Conservation (phyloP, 2,113 vertebrate species). For the Numenius arquata region DNA sequence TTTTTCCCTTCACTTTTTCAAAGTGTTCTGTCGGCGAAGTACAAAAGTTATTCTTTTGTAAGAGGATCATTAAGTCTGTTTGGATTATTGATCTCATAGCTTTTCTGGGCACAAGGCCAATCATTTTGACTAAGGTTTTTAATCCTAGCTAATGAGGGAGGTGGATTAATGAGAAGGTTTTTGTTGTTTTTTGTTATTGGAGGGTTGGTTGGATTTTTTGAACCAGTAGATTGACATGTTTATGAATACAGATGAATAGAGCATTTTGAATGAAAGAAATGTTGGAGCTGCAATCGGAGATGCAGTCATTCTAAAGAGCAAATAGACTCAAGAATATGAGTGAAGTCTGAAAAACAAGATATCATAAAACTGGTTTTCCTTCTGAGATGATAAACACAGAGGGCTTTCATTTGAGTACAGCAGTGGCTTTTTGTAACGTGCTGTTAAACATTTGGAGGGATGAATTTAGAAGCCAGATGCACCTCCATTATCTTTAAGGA, state of each 20-base stretch:
- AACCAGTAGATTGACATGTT: slow-evolving; percentile 25
- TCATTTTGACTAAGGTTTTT: slow-evolving; percentile 49
- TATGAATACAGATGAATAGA: slow-evolving; percentile 46
- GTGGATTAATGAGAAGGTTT: slow-evolving; percentile 32
- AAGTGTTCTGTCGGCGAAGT: not conserved
- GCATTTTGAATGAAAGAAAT: slow-evolving; percentile 8
- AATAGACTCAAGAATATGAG: not conserved
- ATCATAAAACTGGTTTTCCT: not conserved
- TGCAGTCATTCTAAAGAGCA: slow-evolving; percentile 8
- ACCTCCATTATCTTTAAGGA: not conserved
- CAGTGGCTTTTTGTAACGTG: not conserved
- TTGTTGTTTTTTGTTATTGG: slow-evolving; percentile 17
- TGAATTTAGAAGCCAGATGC: not conserved
- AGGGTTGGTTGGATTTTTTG: not conserved
- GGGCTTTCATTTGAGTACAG: not conserved
- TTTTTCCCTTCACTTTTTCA: not conserved
- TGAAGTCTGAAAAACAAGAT: not conserved
- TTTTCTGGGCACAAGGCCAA: slow-evolving; percentile 58
- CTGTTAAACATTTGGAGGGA: not conserved
- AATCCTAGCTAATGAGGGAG: slow-evolving; percentile 56
- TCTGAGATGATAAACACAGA: not conserved
- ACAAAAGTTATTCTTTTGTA: slow-evolving; percentile 48
- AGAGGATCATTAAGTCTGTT: slow-evolving; percentile 53
- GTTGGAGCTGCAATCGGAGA: not conserved
- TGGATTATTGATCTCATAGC: slow-evolving; percentile 58